These are phyloP conservation scores for Apotomis betuletana DNA, from an alignment of 2,888 invertebrate genomes.

Conservation along the genomic window DNA sequence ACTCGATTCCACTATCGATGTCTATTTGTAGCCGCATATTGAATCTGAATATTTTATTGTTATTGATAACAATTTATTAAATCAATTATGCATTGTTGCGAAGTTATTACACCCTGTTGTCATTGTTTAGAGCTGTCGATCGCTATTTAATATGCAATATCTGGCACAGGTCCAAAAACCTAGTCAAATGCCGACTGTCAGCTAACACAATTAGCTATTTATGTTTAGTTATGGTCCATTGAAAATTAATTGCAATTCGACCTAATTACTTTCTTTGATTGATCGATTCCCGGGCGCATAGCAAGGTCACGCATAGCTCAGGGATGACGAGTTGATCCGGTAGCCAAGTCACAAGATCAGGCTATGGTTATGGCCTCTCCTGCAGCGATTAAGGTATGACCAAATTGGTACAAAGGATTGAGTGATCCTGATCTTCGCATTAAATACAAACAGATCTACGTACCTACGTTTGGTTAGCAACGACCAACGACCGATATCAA, in stretches of 20 bases:
- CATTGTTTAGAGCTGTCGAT: constrained; percentile 15
- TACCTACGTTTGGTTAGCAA: too few relatives aligned
- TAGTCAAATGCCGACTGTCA: constrained; percentile 24
- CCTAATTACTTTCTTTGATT: constrained; percentile 18
- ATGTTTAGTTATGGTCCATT: constrained; percentile 23
- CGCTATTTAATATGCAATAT: not conserved
- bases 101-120: constrained; percentile 7
- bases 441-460: too few relatives aligned
- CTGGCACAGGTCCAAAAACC: constrained; percentile 30
- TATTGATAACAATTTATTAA: not conserved
- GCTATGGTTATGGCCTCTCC: too few relatives aligned
- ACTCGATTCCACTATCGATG: too few relatives aligned
- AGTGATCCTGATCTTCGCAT: too few relatives aligned
- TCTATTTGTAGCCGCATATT: too few relatives aligned
- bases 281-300: not conserved
- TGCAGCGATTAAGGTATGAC: too few relatives aligned
- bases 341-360: not conserved
- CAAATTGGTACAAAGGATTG: too few relatives aligned
- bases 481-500: too few relatives aligned
- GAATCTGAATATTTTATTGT: too few relatives aligned
- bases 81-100: constrained; percentile 28
- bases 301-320: not conserved
- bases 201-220: constrained; percentile 27
- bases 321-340: not conserved
- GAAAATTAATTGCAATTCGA: constrained; percentile 13